Base-by-base conservation (phyloP, 2,113 vertebrate species). In the Himantopus leucocephalus region DNA sequence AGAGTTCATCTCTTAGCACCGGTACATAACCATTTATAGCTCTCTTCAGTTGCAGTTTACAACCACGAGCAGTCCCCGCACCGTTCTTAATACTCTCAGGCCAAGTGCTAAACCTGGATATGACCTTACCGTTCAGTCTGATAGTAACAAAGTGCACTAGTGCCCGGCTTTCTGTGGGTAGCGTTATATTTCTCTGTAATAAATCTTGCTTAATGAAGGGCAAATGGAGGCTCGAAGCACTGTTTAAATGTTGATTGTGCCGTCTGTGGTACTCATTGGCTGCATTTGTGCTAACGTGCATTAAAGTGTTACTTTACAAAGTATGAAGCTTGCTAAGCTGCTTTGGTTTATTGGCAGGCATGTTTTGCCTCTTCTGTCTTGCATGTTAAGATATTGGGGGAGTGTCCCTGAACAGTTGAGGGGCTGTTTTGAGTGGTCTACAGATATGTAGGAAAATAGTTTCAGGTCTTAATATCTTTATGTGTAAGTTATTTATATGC, bases 11-110 rank as follows among this genome's bases (percentile, higher is more conserved):
- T 27, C 4, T 34, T 5, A 13, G 35, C 23, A 39, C 11, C 17
- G 27, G 5, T 16, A 0, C 5, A 2, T 22, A 45, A 4, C 3
- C 6, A 0, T 29, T 30, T 55, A 2, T 4, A 32, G 14, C 19
- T 35, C 13, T 67, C 8, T 16, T 24, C 15, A 16, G 10, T 1
- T 71, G n/a, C 16, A 18, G 0, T 17, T 58, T 48, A 9, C 1
- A 16, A 17, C 27, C 9, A 3, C 1, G 8, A 32, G 12, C 39
- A 35, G 20, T 3, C 8, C 14, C 29, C 15, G 0, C 45, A 5
- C 30, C 6, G 0, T 30, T 52, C 41, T 17, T 39, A 5, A 10
- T 22, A 10, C 17, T 50, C 22, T 6, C 29, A 22, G 8, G 41
- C 19, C 19, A 22, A 20, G 22, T 12, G 37, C 12, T 74, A 17